Evolutionary conservation across 2,797 vertebrate species (phyloP).

Genomic region (Valencia hispanica): DNA sequence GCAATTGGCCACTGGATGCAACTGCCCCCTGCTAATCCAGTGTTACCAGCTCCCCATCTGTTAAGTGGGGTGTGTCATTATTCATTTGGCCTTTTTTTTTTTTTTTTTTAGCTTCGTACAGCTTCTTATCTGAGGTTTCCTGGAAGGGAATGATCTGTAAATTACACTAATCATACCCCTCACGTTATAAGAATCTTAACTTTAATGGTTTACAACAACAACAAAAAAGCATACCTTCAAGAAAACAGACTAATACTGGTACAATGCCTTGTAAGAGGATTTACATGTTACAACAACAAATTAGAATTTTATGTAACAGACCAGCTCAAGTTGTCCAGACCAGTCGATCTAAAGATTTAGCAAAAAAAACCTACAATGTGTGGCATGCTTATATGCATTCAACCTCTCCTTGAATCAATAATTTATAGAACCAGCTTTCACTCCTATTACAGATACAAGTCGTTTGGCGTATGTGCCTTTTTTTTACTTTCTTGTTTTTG

Average conservation of each 20-base stretch:
- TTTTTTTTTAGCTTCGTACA: slow-evolving; percentile 29
- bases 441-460: background rate
- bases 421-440: background rate
- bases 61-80: slow-evolving; percentile 57
- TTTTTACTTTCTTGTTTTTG: background rate
- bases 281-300: background rate
- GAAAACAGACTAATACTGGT: background rate
- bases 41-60: slow-evolving; percentile 62
- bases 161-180: slow-evolving; percentile 19
- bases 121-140: slow-evolving; percentile 16
- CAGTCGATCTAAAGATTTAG: background rate
- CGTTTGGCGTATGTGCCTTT: background rate
- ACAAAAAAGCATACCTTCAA: background rate
- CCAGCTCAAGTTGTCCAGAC: background rate
- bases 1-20: slow-evolving; percentile 51
- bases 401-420: background rate
- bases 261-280: background rate
- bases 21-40: slow-evolving; percentile 54
- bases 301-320: background rate
- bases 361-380: background rate
- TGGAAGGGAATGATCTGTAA: slow-evolving; percentile 14
- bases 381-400: background rate
- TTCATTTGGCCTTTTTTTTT: slow-evolving; percentile 44
- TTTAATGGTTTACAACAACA: slow-evolving; percentile 2
- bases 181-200: background rate